These are phyloP conservation scores for Choristoneura fumiferana DNA, from an alignment of 1,140 invertebrate genomes.

Conservation along the genomic window DNA sequence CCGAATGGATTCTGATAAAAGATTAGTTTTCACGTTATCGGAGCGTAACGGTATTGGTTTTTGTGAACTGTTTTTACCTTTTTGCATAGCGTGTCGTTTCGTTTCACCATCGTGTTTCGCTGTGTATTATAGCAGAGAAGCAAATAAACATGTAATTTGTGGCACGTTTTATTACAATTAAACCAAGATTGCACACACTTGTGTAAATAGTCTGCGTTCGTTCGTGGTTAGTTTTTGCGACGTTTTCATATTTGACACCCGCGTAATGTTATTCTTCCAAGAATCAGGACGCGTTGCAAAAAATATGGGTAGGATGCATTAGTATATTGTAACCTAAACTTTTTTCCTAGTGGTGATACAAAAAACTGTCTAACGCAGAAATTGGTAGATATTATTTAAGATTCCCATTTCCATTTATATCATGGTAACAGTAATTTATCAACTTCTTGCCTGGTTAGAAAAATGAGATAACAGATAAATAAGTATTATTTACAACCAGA, in stretches of 20 bases:
- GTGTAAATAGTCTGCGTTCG: conserved; percentile 29
- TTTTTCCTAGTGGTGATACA: no score
- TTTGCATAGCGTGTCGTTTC: not conserved
- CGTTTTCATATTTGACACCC: conserved; percentile 1
- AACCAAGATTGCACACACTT: conserved; percentile 27
- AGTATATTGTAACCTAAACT: no score
- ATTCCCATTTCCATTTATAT: no score
- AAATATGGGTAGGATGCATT: no score
- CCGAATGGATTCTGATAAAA: conserved; percentile 21
- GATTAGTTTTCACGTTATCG: conserved; percentile 26
- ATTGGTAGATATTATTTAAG: no score
- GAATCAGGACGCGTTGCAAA: not conserved
- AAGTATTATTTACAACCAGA: not conserved
- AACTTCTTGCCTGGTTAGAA: no score
- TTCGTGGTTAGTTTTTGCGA: not conserved
- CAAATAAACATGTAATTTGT: conserved; percentile 1
- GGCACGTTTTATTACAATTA: conserved; percentile 32
- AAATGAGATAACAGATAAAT: no score
- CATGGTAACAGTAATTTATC: no score
- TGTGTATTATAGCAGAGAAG: not conserved
- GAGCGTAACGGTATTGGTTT: conserved; percentile 12
- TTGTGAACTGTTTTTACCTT: not conserved
- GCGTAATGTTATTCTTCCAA: not conserved
- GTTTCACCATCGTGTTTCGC: not conserved
- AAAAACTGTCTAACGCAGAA: no score